These are phyloP conservation scores for Choristoneura rosaceana DNA, from an alignment of 2,888 invertebrate genomes.

Conservation along the genomic window DNA sequence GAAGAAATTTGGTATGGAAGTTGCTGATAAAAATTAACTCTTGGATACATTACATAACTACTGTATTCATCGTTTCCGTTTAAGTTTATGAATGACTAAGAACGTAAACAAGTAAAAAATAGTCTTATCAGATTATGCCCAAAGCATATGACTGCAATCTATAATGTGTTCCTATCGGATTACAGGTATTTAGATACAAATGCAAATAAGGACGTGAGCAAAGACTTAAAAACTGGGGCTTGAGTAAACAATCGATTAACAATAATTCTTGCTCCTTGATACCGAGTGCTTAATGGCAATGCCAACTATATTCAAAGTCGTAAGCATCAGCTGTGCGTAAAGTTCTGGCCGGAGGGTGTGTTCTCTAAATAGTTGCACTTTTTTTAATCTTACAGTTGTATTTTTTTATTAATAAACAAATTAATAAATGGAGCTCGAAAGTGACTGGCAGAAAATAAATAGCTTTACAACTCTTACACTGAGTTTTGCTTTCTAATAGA, in stretches of 20 bases:
- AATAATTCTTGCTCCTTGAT: background rate
- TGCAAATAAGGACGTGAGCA: conserved; percentile 25
- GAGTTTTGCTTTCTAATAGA: conserved; percentile 1
- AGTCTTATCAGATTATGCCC: conserved; percentile 17
- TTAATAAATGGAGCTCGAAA: background rate
- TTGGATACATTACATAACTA: background rate
- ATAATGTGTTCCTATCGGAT: conserved; percentile 16
- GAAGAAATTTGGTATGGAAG: too few species aligned
- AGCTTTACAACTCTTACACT: background rate
- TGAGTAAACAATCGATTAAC: background rate
- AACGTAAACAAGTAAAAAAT: conserved; percentile 21
- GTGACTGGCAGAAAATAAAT: background rate
- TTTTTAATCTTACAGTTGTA: too few species aligned
- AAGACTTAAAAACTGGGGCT: background rate
- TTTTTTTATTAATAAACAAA: too few species aligned
- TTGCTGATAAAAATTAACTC: background rate
- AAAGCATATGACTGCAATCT: background rate
- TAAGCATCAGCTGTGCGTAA: too few species aligned
- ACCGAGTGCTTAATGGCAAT: too few species aligned
- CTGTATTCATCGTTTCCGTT: background rate
- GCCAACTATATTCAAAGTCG: too few species aligned
- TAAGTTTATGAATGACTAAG: conserved; percentile 29
- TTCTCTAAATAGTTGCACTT: too few species aligned
- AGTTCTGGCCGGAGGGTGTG: too few species aligned
- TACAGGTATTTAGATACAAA: conserved; percentile 28